Base-by-base conservation (phyloP, 1,140 invertebrate genomes). In the Sminthurides bifidus region DNA sequence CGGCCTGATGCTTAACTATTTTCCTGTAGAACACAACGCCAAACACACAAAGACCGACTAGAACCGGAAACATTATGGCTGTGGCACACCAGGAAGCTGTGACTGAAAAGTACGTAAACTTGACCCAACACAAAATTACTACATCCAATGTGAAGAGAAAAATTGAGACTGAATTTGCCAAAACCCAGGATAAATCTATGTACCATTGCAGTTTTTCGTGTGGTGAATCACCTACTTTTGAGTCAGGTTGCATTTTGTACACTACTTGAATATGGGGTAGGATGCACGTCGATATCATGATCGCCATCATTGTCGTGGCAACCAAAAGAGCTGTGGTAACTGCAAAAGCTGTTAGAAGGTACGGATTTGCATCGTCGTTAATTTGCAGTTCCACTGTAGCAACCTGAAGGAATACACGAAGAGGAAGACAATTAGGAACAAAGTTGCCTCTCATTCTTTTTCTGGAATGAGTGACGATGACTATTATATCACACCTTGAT, bases 371-470 rank as follows among this genome's bases (percentile, higher is more conserved):
- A 30, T 65, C 63, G 19, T 65, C 63, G 24, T 65, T 65, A 19
- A 65, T 65, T 54, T 65, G 63, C 19, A 65, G 29, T 30, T 65
- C 63, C 1, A 65, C 63, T 8, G 63, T 65, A 10, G 63, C 59
- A 1, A 64, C 62, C 61, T 63, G 30, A 8, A 44, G 6, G 2
- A 19, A n/a, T n/a, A n/a, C n/a, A n/a, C n/a, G n/a, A n/a, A n/a
- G n/a, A n/a, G n/a, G n/a, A n/a, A n/a, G n/a, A n/a, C n/a, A n/a
- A n/a, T n/a, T n/a, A n/a, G n/a, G n/a, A n/a, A n/a, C n/a, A n/a
- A n/a, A n/a, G n/a, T n/a, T n/a, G n/a, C n/a, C n/a, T n/a, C n/a
- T n/a, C n/a, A n/a, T n/a, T n/a, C n/a, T n/a, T n/a, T n/a, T n/a
- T n/a, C n/a, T n/a, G n/a, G n/a, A n/a, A n/a, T n/a, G n/a, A n/a